phyloP scores from a whole-genome alignment of 2,888 invertebrate genomes.

The Rhyacophila evoluta region DNA sequence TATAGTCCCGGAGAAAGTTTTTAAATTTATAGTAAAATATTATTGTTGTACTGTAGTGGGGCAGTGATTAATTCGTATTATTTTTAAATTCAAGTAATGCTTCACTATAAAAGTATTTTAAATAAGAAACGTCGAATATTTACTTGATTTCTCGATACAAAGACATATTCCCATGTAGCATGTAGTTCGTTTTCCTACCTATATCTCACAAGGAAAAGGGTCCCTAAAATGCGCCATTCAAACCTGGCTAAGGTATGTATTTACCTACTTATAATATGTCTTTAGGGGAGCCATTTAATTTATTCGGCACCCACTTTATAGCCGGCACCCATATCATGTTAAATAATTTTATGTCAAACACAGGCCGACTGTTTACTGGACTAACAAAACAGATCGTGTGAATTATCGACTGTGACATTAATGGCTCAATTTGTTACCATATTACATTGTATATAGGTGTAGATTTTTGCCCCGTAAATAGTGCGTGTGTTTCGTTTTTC shows the following conservation, averaged over 20 bases:
- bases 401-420: constrained; percentile 51
- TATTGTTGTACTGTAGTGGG: no score
- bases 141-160: no score
- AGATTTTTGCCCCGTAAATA: constrained; percentile 16
- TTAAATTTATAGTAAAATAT: no score
- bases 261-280: neutral
- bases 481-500: constrained; percentile 1
- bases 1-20: no score
- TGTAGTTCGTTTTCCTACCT: no score
- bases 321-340: constrained; percentile 26
- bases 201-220: neutral
- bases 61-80: no score
- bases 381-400: constrained; percentile 36
- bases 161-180: no score
- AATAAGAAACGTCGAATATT: no score
- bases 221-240: neutral
- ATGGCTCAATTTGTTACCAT: constrained; percentile 53
- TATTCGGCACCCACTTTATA: constrained; percentile 19
- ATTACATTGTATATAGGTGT: constrained; percentile 32
- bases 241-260: neutral
- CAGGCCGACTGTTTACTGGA: constrained; percentile 25
- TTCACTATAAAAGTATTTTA: no score
- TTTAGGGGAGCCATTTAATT: constrained; percentile 12
- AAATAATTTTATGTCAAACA: constrained; percentile 31
- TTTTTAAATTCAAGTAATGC: no score